Conservation (phyloP, 2,888 invertebrate genomes). For the Torymus texanus region DNA sequence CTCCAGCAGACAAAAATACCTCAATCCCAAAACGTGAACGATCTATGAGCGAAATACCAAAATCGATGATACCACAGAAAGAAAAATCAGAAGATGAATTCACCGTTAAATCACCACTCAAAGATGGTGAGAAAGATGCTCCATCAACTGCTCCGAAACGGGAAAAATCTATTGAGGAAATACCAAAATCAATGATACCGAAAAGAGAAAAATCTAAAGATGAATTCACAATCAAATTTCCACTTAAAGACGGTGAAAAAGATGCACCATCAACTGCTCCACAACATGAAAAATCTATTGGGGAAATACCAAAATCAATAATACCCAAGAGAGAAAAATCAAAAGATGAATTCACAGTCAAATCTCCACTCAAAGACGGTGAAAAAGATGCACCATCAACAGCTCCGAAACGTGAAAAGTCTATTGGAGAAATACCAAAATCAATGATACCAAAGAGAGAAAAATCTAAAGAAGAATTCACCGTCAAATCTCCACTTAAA, state of each 20-base stretch:
- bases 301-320: slow-evolving; percentile 36
- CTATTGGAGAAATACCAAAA: slow-evolving; percentile 17
- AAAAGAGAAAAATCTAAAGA: slow-evolving; percentile 32
- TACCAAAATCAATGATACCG: slow-evolving; percentile 21
- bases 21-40: too few relatives aligned
- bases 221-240: slow-evolving; percentile 26
- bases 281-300: slow-evolving; percentile 21
- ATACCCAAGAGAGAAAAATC: slow-evolving; percentile 14
- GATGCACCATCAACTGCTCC: not conserved
- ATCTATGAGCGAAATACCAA: too few relatives aligned
- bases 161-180: slow-evolving; percentile 24
- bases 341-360: slow-evolving; percentile 14
- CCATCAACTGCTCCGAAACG: not conserved
- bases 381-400: not conserved
- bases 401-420: slow-evolving; percentile 6
- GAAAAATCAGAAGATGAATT: not conserved
- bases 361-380: not conserved
- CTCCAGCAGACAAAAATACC: not conserved
- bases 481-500: slow-evolving; percentile 9
- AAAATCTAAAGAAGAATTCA: slow-evolving; percentile 31
- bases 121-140: not conserved
- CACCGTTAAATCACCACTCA: not conserved
- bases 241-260: not conserved
- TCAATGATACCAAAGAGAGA: slow-evolving; percentile 14
- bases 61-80: too few relatives aligned